phyloP scores from a whole-genome alignment of 2,113 vertebrate species.

The Bothrops jararaca region DNA sequence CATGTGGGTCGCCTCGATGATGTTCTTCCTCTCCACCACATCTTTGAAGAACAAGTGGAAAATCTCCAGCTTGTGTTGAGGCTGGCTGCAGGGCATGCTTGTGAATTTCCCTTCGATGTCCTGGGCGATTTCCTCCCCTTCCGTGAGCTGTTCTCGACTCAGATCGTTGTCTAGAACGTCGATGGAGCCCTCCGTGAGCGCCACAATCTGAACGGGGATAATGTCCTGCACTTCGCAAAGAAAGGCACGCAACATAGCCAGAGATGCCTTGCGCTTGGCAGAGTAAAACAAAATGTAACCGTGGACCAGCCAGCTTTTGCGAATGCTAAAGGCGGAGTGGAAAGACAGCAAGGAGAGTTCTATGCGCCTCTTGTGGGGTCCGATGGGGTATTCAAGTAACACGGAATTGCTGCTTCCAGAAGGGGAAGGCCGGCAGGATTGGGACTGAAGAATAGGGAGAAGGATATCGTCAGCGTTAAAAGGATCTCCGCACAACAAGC shows the following conservation, averaged over 20 bases:
- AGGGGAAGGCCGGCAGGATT: conserved; percentile 76
- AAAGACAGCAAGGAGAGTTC: conserved; percentile 89
- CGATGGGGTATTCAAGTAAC: conserved; percentile 80
- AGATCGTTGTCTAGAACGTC: conserved; percentile 82
- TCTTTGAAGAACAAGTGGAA: conserved; percentile 91
- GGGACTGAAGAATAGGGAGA: conserved; percentile 82
- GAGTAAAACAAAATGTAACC: conserved; percentile 93
- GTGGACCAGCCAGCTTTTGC: conserved; percentile 88
- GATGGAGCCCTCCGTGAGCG: conserved; percentile 77
- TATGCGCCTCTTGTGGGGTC: conserved; percentile 79
- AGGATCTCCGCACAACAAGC: conserved; percentile 93
- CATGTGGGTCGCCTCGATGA: conserved; percentile 91
- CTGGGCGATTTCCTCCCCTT: conserved; percentile 91
- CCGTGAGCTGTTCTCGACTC: conserved; percentile 82
- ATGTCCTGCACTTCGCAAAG: conserved; percentile 95
- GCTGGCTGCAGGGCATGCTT: conserved; percentile 77
- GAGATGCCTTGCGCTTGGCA: conserved; percentile 84
- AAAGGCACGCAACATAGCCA: conserved; percentile 92
- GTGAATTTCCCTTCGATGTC: conserved; percentile 89
- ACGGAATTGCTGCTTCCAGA: conserved; percentile 76
- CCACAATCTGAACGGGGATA: conserved; percentile 89
- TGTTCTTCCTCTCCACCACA: conserved; percentile 85
- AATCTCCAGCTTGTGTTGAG: conserved; percentile 84
- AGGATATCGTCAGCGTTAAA: conserved; percentile 86
- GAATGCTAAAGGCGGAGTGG: conserved; percentile 87